Evolutionary conservation across 2,113 vertebrate genomes (phyloP).

Genomic region (Neoarius graeffei): DNA sequence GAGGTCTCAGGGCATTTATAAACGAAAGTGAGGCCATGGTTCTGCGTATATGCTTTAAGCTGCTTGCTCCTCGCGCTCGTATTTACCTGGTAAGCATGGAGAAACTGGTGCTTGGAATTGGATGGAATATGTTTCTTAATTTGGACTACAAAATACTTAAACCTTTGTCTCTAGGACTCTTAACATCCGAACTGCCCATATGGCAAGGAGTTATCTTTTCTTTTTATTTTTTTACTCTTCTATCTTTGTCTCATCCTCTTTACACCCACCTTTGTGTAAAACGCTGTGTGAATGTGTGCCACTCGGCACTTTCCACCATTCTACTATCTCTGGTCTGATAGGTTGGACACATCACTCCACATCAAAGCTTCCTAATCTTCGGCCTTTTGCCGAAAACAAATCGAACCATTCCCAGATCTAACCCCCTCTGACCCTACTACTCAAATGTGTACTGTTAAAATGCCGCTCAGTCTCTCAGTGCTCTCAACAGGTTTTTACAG

Average conservation of each 20-base stretch:
- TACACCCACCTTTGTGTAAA: background rate
- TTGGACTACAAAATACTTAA: background rate
- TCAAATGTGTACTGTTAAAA: background rate
- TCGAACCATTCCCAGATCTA: conserved; percentile 9
- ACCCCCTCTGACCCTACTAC: background rate
- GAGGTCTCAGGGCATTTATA: no score
- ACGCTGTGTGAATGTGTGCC: background rate
- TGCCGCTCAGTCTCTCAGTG: background rate
- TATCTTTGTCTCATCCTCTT: background rate
- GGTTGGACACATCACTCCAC: background rate
- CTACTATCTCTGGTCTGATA: background rate
- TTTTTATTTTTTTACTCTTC: background rate
- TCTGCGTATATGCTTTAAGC: background rate
- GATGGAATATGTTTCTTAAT: background rate
- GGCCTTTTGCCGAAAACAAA: background rate
- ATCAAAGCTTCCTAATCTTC: background rate
- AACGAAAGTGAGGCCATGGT: no score
- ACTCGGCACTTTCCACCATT: background rate
- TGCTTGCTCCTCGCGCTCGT: background rate
- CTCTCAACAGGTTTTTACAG: background rate
- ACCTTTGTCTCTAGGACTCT: background rate
- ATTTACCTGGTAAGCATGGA: background rate
- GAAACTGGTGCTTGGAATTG: background rate
- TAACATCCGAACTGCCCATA: background rate
- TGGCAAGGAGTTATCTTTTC: background rate